Base-by-base conservation (phyloP, 2,113 vertebrate genomes). In the Prietella phreatophila region DNA sequence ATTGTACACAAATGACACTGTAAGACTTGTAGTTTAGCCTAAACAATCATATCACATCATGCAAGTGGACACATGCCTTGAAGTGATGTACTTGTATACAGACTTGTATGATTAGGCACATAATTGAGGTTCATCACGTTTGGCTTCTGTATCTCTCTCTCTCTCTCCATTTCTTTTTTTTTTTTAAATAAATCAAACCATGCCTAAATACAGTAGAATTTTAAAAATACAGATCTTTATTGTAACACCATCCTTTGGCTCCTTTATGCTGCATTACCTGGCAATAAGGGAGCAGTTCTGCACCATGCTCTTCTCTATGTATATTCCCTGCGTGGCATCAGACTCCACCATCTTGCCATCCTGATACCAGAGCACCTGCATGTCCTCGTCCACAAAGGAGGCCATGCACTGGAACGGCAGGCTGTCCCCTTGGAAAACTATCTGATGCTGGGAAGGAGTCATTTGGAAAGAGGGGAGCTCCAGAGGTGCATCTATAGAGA, bases 291-390 rank as follows among this genome's bases (percentile, higher is more conserved):
- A 99, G 95, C 98, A 99, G 94, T 99, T 99, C 93, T 99, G 98
- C 93, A 99, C 96, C 95, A 97, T 97, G 87, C 95, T 98, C 94
- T 97, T 99, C 90, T 99, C 96, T 42, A 99, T 98, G 93, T 96
- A 96, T 93, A 99, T 99, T 58, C 98, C 98, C 91, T 97, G 97
- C 0, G 97, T 95, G 82, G 97, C 98, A 76, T 99, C 95, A 0
- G 97, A 95, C 92, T 97, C 96, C 69, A 99, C 97, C 90, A 97
- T 96, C 79, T 96, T 96, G 75, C 98, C 98, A 39, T 99, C 96
- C 91, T 99, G 98, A 93, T 97, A 99, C 98, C 98, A 99, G 17
- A 98, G 91, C 85, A 99, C 97, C 90, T 99, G 97, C 98, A 99
- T 99, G 92, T 99, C 97, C 91, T 97, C 96, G 19, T 97, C 97